Evolutionary conservation across 37 sponge, comb jelly and placozoan species (phyloP).

Genomic region (Hormiphora californensis): DNA sequence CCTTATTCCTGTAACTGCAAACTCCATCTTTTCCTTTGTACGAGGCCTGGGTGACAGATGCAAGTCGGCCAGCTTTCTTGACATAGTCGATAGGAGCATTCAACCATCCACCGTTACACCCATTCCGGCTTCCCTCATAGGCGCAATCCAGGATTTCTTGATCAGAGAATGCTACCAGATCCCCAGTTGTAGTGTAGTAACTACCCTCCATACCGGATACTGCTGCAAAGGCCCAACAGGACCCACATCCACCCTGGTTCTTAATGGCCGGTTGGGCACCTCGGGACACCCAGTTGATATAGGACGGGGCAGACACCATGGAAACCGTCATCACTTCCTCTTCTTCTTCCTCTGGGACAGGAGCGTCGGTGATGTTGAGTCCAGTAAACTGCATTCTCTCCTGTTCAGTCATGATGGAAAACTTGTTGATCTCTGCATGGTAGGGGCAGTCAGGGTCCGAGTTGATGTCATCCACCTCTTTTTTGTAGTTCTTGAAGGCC

Average conservation of each 20-base stretch:
- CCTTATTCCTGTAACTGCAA: neutral
- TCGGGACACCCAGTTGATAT: neutral
- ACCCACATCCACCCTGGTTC: neutral
- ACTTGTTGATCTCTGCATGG: neutral
- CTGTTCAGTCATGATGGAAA: neutral
- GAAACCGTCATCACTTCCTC: neutral
- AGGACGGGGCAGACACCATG: no score
- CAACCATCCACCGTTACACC: slow-evolving; percentile 4
- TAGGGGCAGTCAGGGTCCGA: neutral
- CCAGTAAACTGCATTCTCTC: slow-evolving; percentile 5
- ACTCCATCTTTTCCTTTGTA: neutral
- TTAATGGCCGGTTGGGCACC: neutral
- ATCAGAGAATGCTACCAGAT: neutral
- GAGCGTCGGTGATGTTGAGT: neutral
- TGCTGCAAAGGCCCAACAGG: neutral
- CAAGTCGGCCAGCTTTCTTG: neutral
- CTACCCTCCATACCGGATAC: neutral
- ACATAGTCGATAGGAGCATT: neutral
- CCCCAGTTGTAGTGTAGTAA: neutral
- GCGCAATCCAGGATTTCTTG: neutral
- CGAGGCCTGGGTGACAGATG: neutral
- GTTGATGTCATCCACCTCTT: slow-evolving; percentile 7
- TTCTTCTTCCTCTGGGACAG: neutral
- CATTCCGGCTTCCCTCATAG: neutral
- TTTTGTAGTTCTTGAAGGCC: slow-evolving; percentile 13